Conservation (phyloP, 2,888 invertebrate genomes). For the Leptinotarsa tumamoca region DNA sequence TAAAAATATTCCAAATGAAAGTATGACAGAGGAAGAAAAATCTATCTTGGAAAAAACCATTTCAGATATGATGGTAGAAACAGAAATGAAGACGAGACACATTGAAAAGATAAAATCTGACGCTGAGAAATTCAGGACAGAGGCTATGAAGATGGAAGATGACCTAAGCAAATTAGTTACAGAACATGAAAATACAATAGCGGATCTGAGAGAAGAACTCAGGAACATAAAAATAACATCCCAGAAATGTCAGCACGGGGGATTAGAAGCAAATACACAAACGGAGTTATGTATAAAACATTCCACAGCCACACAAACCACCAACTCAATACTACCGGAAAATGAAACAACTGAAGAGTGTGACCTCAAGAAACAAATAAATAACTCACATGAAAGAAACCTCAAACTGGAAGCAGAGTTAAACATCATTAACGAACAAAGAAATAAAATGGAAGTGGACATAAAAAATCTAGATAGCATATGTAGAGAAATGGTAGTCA, state of each 20-base stretch:
- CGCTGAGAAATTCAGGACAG: background rate
- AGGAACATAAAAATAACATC: background rate
- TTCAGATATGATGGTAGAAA: background rate
- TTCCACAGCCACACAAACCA: conserved; percentile 1
- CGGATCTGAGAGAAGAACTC: background rate
- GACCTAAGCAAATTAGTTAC: background rate
- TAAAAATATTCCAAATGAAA: background rate
- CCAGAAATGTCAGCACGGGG: background rate
- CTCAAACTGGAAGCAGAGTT: no score
- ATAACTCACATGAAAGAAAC: no score
- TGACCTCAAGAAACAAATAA: no score
- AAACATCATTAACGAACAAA: no score
- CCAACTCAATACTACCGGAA: background rate
- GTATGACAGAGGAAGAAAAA: background rate
- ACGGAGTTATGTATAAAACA: background rate
- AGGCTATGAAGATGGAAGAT: background rate
- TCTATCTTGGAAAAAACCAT: background rate
- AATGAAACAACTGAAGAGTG: no score
- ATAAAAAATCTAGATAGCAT: no score
- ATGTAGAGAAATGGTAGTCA: no score
- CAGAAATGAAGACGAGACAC: background rate
- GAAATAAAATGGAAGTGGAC: no score
- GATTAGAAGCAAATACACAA: background rate
- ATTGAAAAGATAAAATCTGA: background rate
- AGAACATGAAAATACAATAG: background rate